Base-by-base conservation (phyloP, 2,797 vertebrate species). In the Chaetophractus vellerosus region DNA sequence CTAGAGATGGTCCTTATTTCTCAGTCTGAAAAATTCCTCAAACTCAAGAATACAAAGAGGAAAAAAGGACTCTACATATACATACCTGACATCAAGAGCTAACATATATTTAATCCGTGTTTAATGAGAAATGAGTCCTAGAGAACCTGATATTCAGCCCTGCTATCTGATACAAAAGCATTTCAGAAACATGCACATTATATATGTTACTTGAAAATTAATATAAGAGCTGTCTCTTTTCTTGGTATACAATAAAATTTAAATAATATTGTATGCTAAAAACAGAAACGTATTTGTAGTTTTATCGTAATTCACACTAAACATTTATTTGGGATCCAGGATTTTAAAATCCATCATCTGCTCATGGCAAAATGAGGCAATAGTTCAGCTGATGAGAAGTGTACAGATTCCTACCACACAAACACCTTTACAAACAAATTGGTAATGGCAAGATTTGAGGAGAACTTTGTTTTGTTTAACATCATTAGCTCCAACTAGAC, bases 271-370 rank as follows among this genome's bases (percentile, higher is more conserved):
- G 31, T 12, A 26, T 18, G 72, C 38, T 59, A 63, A 78, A 71
- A 83, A 71, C 2, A 38, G n/a, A 79, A 78, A 59, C 36, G 5
- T 23, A 63, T 55, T 75, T 88, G 38, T 33, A 83, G 18, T 68
- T 89, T 75, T 78, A 81, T 23, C 68, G 92, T 61, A 76, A 91
- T 74, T 79, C 87, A 5, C 90, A 45, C 64, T 63, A 57, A 63
- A 59, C 7, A 28, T 81, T 21, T 52, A 52, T 63, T 64, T 79
- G 41, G n/a, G 33, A 69, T 50, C 5, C 36, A 87, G 41, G 52
- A 52, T 83, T 75, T 76, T 24, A 38, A 83, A 33, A 28, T 11
- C 33, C 31, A 80, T 90, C 9, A 52, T 66, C 10, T 23, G 11
- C n/a, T 26, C 36, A 24, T 45, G 26, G 59, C 38, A 61, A 75